Evolutionary conservation across 2,797 vertebrate genomes (phyloP).

Genomic region (Microctenopoma lineatum): DNA sequence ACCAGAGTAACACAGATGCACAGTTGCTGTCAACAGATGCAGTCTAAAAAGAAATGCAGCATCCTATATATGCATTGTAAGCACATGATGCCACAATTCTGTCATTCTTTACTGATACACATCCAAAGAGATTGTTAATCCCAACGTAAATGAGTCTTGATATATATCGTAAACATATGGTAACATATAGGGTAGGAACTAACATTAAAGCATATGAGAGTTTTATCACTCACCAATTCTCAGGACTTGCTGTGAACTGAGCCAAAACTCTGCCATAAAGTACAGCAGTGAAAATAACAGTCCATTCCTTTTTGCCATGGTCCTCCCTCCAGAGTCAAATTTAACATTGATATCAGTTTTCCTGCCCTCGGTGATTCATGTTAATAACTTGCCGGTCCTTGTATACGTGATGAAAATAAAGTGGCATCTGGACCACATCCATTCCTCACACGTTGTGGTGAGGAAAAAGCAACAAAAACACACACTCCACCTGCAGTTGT

Average conservation of each 20-base stretch:
- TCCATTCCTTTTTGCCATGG: constrained; percentile 83
- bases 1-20: not conserved
- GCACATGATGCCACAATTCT: not conserved
- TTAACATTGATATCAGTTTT: constrained; percentile 77
- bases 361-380: constrained; percentile 70
- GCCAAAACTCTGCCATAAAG: constrained; percentile 83
- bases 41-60: not conserved
- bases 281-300: constrained; percentile 80
- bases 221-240: constrained; percentile 91
- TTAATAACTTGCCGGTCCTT: constrained; percentile 71
- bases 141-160: not conserved
- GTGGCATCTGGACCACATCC: constrained; percentile 74
- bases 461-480: constrained; percentile 41
- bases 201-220: not conserved
- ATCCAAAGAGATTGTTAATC: constrained; percentile 10
- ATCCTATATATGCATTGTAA: not conserved
- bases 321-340: constrained; percentile 73
- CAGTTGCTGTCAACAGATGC: not conserved
- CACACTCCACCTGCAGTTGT: constrained; percentile 54
- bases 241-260: constrained; percentile 92
- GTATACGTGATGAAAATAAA: constrained; percentile 69
- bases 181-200: not conserved
- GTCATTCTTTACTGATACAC: not conserved
- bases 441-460: constrained; percentile 75
- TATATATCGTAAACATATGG: not conserved